Base-by-base conservation (phyloP, 2,113 vertebrate species). In the Bothrops jararaca region DNA sequence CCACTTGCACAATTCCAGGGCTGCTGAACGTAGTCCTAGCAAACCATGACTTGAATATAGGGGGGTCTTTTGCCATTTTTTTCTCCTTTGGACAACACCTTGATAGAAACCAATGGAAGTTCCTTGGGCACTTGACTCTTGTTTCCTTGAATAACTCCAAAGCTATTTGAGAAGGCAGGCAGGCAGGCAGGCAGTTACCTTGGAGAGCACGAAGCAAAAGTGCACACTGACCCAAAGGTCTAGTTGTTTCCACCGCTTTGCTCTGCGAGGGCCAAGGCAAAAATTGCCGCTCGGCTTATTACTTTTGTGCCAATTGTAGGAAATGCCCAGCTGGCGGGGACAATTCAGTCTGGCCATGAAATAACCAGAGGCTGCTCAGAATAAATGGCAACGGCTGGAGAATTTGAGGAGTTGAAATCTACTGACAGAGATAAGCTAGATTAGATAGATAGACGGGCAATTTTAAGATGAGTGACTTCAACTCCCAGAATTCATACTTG, bases 171-270 rank as follows among this genome's bases (percentile, higher is more conserved):
- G n/a, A 45, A 29, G 4, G 23, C 24, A 1, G 0, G 48, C 48
- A 50, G 0, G 48, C 48, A 50, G 45, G 11, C 22, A 8, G 50
- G 89, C 89, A 89, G 52, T 10, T 48, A 0, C 0, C 85, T 80
- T 52, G 42, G 20, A 23, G 80, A 60, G 48, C 22, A 24, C 5
- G 0, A 3, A 60, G 42, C 53, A 48, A 29, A 92, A 92, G 29
- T 80, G 69, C 89, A 11, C 56, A 11, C 52, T 91, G 93, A 92
- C 39, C 92, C 26, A 12, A 20, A 29, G 94, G 57, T 45, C 74
- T 86, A 80, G 89, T 88, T 90, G 57, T 80, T 90, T 54, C 86
- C 80, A n/a, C 91, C 89, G 54, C 57, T 5, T 52, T 20, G 6
- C 74, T 93, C 60, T 85, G 42, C 57, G 88, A 58, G 10, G 10